These are phyloP conservation scores for Pseudocheirus occidentalis DNA, from an alignment of 2,797 vertebrate species.

Conservation along the genomic window DNA sequence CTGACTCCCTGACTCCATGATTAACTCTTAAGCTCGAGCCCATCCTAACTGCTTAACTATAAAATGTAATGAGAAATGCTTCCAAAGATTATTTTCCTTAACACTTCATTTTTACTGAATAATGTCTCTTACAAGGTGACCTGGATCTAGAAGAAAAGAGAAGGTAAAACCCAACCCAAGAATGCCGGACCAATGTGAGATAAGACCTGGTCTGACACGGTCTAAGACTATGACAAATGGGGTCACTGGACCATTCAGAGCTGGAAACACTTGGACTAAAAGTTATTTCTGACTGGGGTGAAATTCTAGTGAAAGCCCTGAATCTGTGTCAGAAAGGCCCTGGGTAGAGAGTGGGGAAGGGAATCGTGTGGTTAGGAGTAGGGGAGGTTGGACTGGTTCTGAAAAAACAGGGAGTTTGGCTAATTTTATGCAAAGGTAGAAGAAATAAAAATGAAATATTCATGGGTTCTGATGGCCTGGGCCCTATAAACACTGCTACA, in stretches of 20 bases:
- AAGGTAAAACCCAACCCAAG: background rate
- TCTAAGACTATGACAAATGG: background rate
- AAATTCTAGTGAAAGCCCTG: background rate
- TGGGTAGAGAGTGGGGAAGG: background rate
- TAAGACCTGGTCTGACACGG: background rate
- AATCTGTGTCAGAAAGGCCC: background rate
- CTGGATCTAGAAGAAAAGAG: background rate
- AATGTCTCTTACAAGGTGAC: background rate
- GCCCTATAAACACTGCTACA: background rate
- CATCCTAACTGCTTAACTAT: background rate
- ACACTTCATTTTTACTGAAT: slow-evolving; percentile 6
- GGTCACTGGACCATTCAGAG: background rate
- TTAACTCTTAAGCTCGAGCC: background rate
- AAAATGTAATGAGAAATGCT: background rate
- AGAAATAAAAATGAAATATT: background rate
- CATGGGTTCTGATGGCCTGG: background rate
- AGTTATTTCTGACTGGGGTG: background rate
- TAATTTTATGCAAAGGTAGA: background rate
- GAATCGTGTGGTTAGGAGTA: background rate
- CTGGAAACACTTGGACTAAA: background rate
- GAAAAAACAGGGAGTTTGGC: background rate
- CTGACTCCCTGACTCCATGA: background rate
- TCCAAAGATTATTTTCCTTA: background rate
- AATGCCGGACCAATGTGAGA: background rate
- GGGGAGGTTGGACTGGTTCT: background rate